Evolutionary conservation across 2,888 invertebrate species (phyloP).

Genomic region (Orchesellides sinensis): DNA sequence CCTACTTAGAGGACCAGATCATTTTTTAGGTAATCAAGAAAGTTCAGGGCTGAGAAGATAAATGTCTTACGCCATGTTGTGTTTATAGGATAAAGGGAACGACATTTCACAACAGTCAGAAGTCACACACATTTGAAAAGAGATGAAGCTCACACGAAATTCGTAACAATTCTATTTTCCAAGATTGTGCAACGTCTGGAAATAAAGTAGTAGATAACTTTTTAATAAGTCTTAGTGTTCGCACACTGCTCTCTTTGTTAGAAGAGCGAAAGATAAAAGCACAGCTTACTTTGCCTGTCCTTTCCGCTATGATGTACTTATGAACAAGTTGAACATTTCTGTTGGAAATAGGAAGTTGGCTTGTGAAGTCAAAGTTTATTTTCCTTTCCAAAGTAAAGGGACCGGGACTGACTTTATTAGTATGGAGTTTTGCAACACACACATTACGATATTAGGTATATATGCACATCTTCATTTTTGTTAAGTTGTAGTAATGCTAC

Average conservation of each 20-base stretch:
- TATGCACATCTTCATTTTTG: background rate
- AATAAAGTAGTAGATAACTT: slow-evolving; percentile 45
- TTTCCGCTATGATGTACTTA: background rate
- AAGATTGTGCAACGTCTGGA: slow-evolving; percentile 54
- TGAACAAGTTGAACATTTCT: background rate
- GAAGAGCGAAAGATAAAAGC: slow-evolving; percentile 15
- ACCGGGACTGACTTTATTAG: background rate
- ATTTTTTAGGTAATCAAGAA: too few species aligned
- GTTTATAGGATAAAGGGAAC: too few species aligned
- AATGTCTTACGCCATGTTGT: too few species aligned
- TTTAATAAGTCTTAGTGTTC: slow-evolving; percentile 35
- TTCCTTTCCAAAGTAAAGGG: background rate
- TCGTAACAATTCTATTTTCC: slow-evolving; percentile 53
- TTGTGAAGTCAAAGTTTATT: background rate
- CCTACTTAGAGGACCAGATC: background rate
- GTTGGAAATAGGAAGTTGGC: slow-evolving; percentile 24
- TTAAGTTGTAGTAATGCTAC: too few species aligned
- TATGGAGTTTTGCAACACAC: background rate
- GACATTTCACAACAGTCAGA: background rate
- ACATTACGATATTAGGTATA: too few species aligned
- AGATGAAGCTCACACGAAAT: slow-evolving; percentile 17
- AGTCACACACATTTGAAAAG: slow-evolving; percentile 1
- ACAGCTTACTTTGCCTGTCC: background rate
- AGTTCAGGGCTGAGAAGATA: too few species aligned
- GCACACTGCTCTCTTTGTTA: slow-evolving; percentile 8